A percentile compares a stretch with the other conserved stretches of the same genome.
phyloP scores from a whole-genome alignment of 2,797 vertebrate genomes.

The Heteromormyrus szaboi region DNA sequence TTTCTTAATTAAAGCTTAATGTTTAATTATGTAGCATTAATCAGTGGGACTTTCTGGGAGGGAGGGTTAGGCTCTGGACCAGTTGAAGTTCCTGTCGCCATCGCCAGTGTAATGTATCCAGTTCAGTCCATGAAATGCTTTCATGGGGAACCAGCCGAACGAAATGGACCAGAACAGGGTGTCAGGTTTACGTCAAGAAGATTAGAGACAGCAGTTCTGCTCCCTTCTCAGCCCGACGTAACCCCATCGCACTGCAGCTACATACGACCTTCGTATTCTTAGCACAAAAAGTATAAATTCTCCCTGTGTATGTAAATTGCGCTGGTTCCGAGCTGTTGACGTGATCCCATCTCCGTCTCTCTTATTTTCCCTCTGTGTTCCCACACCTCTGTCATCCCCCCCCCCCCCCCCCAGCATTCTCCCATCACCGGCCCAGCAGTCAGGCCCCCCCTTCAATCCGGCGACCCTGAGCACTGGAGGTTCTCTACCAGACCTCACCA shows the following conservation, averaged over 20 bases:
- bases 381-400: background rate
- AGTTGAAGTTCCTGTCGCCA: background rate
- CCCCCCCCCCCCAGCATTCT: conserved; percentile 48
- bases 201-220: background rate
- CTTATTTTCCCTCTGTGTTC: background rate
- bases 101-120: background rate
- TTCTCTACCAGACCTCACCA: conserved; percentile 75
- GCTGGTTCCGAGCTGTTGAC: background rate
- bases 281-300: background rate
- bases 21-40: background rate
- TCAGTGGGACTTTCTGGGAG: background rate
- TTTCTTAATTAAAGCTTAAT: background rate
- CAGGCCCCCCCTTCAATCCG: conserved; percentile 52
- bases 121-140: background rate
- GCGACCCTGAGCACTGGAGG: conserved; percentile 66
- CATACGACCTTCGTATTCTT: too few relatives aligned
- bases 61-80: background rate
- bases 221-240: background rate
- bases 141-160: background rate
- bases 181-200: background rate
- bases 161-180: background rate
- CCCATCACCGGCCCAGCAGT: conserved; percentile 58
- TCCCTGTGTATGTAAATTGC: background rate
- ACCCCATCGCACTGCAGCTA: background rate
- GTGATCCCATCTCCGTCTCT: background rate